phyloP scores from a whole-genome alignment of 2,797 vertebrate genomes.

The Anabacerthia variegaticeps region DNA sequence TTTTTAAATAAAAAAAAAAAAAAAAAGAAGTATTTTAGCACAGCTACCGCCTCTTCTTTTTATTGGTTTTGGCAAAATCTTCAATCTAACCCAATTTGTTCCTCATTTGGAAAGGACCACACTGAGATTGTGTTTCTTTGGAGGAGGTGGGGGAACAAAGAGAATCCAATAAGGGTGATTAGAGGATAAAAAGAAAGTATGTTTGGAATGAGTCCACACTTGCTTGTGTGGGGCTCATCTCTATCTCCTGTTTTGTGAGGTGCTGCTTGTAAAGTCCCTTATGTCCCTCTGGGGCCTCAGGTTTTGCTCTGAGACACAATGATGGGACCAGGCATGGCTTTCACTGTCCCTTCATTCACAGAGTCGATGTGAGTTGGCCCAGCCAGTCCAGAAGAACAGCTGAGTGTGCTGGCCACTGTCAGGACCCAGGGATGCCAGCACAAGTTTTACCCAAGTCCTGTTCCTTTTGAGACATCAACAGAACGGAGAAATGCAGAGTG shows the following conservation, averaged over 20 bases:
- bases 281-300: not conserved
- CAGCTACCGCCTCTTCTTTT: not conserved
- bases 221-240: not conserved
- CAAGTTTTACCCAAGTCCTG: not conserved
- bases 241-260: not conserved
- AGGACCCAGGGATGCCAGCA: not conserved
- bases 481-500: not conserved
- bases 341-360: not conserved
- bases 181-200: constrained; percentile 8
- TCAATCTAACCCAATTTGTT: not conserved
- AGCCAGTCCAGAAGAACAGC: not conserved
- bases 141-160: not conserved
- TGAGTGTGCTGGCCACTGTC: not conserved
- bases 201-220: not conserved
- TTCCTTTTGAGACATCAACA: not conserved
- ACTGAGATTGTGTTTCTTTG: not conserved
- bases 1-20: not conserved
- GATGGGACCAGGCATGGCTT: not conserved
- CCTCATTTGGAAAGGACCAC: not conserved
- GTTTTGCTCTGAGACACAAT: not conserved
- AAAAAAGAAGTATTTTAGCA: not conserved
- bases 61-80: not conserved
- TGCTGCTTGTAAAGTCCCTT: not conserved
- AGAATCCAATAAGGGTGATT: not conserved
- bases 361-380: not conserved